phyloP scores from a whole-genome alignment of 2,888 invertebrate genomes.

The Drosophila subquinaria region DNA sequence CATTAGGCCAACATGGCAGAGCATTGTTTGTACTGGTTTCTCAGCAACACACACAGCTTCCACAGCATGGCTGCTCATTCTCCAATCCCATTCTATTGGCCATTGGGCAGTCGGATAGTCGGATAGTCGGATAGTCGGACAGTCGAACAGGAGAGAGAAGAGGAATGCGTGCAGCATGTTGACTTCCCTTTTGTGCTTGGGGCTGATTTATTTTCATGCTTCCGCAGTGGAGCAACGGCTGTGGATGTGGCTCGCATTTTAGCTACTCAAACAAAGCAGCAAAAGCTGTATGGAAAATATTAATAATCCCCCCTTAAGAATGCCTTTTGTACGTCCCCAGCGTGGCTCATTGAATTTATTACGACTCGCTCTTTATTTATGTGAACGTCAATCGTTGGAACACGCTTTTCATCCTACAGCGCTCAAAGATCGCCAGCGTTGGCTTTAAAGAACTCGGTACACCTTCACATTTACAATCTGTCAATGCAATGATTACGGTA shows the following conservation, averaged over 20 bases:
- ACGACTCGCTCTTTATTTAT: conserved; percentile 63
- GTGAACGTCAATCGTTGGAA: conserved; percentile 36
- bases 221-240: conserved; percentile 42
- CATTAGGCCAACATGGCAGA: conserved; percentile 68
- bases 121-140: conserved; percentile 5
- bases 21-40: conserved; percentile 51
- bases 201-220: conserved; percentile 68
- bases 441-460: conserved; percentile 30
- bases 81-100: background rate
- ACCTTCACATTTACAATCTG: conserved; percentile 44
- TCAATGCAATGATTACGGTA: conserved; percentile 56
- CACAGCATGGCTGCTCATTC: background rate
- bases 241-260: conserved; percentile 54
- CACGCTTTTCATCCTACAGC: conserved; percentile 9
- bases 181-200: conserved; percentile 63
- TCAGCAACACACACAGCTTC: conserved; percentile 13
- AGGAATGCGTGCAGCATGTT: conserved; percentile 39
- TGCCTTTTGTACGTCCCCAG: conserved; percentile 21
- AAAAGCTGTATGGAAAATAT: conserved; percentile 73
- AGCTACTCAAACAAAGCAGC: conserved; percentile 71
- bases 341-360: conserved; percentile 56
- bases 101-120: background rate
- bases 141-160: background rate
- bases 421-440: conserved; percentile 10
- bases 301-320: conserved; percentile 61